Percentiles rank a stretch among this genome's conserved stretches.
These are phyloP conservation scores for Clostera curtula DNA, from an alignment of 2,888 invertebrate genomes.

Conservation along the genomic window DNA sequence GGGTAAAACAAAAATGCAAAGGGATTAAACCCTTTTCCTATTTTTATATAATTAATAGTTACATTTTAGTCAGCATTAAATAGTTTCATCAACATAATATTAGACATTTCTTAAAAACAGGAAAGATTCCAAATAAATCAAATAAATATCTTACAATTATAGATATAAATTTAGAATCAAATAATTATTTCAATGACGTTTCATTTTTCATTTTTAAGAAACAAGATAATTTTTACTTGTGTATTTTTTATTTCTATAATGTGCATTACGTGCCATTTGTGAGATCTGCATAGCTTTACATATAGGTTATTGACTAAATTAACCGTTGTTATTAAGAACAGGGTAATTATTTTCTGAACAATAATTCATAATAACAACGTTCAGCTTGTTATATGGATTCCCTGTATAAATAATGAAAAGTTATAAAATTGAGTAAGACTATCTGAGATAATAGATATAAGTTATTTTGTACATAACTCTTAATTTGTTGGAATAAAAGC, in stretches of 20 bases:
- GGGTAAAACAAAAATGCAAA: too few relatives aligned
- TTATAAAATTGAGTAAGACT: constrained; percentile 9
- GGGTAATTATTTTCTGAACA: background rate
- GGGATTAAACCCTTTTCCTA: too few relatives aligned
- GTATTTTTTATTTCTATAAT: constrained; percentile 24
- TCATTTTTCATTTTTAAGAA: constrained; percentile 3
- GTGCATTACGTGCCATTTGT: constrained; percentile 36
- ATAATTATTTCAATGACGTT: background rate
- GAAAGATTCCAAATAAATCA: too few relatives aligned
- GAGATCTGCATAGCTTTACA: constrained; percentile 32
- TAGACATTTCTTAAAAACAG: too few relatives aligned
- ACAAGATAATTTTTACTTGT: constrained; percentile 4
- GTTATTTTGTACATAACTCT: constrained; percentile 36
- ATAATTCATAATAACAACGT: too few relatives aligned
- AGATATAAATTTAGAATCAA: too few relatives aligned
- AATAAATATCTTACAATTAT: too few relatives aligned
- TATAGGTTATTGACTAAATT: constrained; percentile 10
- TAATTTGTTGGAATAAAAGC: constrained; percentile 35
- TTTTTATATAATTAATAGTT: too few relatives aligned
- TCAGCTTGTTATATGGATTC: too few relatives aligned
- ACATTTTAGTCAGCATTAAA: too few relatives aligned
- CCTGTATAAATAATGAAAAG: too few relatives aligned
- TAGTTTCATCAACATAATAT: too few relatives aligned
- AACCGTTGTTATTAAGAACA: background rate
- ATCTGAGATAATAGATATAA: constrained; percentile 39